Base-by-base conservation (phyloP, 2,113 vertebrate genomes). In the Petromus typicus region DNA sequence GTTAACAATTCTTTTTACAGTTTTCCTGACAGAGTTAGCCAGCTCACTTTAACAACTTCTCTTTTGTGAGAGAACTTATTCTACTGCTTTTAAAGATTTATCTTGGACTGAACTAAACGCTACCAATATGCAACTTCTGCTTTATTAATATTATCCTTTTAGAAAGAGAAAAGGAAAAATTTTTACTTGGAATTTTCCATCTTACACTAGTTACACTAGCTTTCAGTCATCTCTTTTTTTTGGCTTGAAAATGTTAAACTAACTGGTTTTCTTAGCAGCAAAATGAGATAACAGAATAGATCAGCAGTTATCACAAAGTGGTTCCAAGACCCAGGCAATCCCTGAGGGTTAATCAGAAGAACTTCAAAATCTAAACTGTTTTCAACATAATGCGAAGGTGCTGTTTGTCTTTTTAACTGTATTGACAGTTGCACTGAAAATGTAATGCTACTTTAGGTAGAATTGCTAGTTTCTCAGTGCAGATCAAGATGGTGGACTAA, bases 21-120 rank as follows among this genome's bases (percentile, higher is more conserved):
- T 7, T 66, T 90, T 34, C 16, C 5, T 34, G 51, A 51, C 7
- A 75, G 22, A 45, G 22, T 90, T 40, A 96, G 71, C 14, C 13
- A 92, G 27, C 37, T 96, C 75, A 93, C n/a, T 86, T 85, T 76
- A 71, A 95, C 87, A 92, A 23, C 10, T 96, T 94, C 61, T 84
- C 12, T 83, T 91, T 89, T 89, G 30, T 30, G 45, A 95, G 37
- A 30, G 20, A 95, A 75, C 27, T 89, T 94, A 83, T 80, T 89
- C 43, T 10, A 71, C 93, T 91, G 43, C 45, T 91, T 96, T 86
- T 82, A 91, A 93, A 90, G 59, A 90, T 85, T 92, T 94, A 18
- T 93, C 56, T 91, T 89, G 45, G 16, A 86, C 48, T 89, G 45
- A 93, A 79, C 83, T 95, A 82, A 87, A 97, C 86, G 66, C 20